Conservation (phyloP, 1,140 invertebrate genomes). For the Coelopa frigida region DNA sequence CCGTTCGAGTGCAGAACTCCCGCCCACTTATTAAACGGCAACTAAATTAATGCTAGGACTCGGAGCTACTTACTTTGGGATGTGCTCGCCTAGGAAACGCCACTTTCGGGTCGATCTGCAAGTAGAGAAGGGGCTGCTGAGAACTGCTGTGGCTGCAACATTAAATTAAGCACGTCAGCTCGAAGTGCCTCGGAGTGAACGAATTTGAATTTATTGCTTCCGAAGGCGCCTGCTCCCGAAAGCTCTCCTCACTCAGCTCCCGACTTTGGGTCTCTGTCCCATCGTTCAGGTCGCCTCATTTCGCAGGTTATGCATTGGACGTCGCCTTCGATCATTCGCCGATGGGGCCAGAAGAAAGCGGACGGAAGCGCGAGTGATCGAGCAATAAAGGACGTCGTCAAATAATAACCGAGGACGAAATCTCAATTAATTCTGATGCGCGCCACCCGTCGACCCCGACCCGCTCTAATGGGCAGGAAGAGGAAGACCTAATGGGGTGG, state of each 20-base stretch:
- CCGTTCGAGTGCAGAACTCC: no score
- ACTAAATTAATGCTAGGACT: not conserved
- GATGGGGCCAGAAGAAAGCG: no score
- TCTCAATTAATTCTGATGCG: no score
- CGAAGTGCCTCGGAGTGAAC: not conserved
- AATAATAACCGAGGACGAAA: no score
- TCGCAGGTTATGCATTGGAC: not conserved
- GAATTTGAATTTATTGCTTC: slow-evolving; percentile 3
- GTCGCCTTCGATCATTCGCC: no score
- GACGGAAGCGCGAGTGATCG: no score
- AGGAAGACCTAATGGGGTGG: slow-evolving; percentile 12
- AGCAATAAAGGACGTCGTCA: no score
- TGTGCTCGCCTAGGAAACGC: slow-evolving; percentile 98
- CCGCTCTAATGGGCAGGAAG: no score
- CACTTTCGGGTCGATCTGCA: slow-evolving; percentile 99
- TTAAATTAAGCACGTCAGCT: not conserved
- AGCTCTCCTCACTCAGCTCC: slow-evolving; percentile 21
- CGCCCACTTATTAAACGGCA: no score
- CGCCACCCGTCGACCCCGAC: no score
- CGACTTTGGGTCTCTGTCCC: not conserved
- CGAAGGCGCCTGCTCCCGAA: slow-evolving; percentile 15
- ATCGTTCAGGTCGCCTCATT: not conserved
- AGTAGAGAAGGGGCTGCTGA: slow-evolving; percentile 42
- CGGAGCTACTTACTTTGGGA: slow-evolving; percentile 78
- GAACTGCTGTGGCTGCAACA: slow-evolving; percentile 30